Conservation (phyloP, 2,888 invertebrate genomes). For the Bimastos eiseni region DNA sequence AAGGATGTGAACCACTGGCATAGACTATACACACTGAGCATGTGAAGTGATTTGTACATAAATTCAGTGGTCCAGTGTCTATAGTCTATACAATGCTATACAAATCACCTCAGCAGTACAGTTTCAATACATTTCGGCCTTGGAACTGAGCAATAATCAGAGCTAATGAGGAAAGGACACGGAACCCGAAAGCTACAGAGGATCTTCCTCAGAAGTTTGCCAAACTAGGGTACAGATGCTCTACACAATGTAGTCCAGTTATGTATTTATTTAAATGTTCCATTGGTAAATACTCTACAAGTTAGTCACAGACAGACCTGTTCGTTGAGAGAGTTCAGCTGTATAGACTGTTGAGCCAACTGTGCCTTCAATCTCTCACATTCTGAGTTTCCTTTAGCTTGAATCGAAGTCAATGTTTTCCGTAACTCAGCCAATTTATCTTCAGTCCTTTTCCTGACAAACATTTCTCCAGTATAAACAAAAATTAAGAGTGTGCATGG, state of each 20-base stretch:
- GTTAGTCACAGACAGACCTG: background rate
- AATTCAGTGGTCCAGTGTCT: too few relatives aligned
- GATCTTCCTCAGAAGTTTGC: background rate
- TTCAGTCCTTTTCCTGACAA: background rate
- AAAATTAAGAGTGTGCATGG: background rate
- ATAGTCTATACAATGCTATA: too few relatives aligned
- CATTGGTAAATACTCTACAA: background rate
- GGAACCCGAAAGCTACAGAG: background rate
- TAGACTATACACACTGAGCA: too few relatives aligned
- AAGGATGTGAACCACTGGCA: too few relatives aligned
- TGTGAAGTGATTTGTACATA: too few relatives aligned
- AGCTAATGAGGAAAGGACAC: too few relatives aligned
- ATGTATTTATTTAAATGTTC: background rate
- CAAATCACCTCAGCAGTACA: too few relatives aligned
- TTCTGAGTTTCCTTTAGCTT: conserved; percentile 7
- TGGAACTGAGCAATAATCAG: too few relatives aligned
- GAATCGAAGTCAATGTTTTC: background rate
- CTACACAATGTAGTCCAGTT: background rate
- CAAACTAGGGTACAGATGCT: background rate
- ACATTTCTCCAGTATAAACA: background rate
- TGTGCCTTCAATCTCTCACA: background rate
- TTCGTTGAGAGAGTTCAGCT: conserved; percentile 9
- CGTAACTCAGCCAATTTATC: background rate
- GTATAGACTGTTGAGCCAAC: background rate
- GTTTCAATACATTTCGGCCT: too few relatives aligned